phyloP scores from a whole-genome alignment of 2,113 vertebrate species.

The Tupaia tana region DNA sequence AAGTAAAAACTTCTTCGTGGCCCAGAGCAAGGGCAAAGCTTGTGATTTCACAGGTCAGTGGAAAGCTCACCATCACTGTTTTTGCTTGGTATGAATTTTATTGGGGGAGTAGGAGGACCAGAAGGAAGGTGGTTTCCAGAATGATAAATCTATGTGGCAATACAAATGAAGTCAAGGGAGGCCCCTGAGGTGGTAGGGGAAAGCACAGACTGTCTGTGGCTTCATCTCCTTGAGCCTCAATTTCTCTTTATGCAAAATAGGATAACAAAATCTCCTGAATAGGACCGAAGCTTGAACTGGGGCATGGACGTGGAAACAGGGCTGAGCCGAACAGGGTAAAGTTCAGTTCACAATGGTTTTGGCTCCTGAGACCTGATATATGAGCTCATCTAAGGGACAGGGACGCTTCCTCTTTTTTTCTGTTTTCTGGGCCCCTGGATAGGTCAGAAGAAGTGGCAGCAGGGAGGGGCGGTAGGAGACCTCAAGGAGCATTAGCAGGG shows the following conservation, averaged over 20 bases:
- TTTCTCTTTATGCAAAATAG: conserved; percentile 43
- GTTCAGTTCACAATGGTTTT: not conserved
- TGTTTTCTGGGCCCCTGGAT: not conserved
- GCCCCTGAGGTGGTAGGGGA: not conserved
- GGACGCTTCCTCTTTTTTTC: not conserved
- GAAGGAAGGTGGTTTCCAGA: conserved; percentile 49
- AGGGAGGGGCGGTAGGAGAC: not conserved
- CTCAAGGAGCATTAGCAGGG: not conserved
- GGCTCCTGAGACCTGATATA: not conserved
- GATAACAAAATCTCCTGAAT: not conserved
- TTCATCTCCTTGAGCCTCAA: not conserved
- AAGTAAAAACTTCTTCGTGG: conserved; percentile 65
- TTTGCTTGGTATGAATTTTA: conserved; percentile 34
- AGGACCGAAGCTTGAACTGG: not conserved
- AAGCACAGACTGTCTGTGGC: not conserved
- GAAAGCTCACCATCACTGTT: conserved; percentile 6
- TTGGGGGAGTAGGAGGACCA: conserved; percentile 18
- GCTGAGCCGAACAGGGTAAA: not conserved
- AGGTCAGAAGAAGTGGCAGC: not conserved
- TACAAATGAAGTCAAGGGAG: not conserved
- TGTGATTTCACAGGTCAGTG: conserved; percentile 52
- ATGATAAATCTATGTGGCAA: not conserved
- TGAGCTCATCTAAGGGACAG: not conserved
- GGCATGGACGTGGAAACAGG: not conserved
- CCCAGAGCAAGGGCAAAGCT: conserved; percentile 47